Conservation (phyloP, 2,888 invertebrate genomes). For the Ametastegia equiseti region DNA sequence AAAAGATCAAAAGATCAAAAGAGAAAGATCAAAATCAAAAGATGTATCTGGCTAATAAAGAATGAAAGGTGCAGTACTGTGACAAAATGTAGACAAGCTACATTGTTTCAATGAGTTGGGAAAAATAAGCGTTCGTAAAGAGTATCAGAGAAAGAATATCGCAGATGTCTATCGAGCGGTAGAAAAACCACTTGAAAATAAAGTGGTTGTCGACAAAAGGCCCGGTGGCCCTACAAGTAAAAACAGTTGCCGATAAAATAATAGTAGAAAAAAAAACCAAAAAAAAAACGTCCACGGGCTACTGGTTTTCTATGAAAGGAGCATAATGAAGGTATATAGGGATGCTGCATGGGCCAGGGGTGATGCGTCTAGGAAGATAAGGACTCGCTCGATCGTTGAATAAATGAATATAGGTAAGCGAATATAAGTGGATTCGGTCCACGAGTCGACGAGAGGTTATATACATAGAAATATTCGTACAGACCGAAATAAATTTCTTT, state of each 20-base stretch:
- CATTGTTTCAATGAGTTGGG: conserved; percentile 15
- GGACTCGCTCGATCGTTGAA: conserved; percentile 35
- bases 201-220: conserved; percentile 66
- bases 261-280: no score
- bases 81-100: not conserved
- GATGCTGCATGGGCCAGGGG: conserved; percentile 35
- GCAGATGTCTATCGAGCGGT: conserved; percentile 68
- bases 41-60: not conserved
- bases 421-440: not conserved
- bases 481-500: conserved; percentile 9
- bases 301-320: conserved; percentile 45
- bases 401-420: conserved; percentile 26
- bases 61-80: not conserved
- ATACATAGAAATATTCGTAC: no score
- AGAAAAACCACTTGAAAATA: conserved; percentile 67
- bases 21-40: no score
- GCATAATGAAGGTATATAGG: conserved; percentile 14
- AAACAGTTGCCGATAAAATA: conserved; percentile 71
- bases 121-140: not conserved
- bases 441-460: not conserved
- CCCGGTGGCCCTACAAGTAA: conserved; percentile 61
- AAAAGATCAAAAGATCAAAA: no score
- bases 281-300: conserved; percentile 43
- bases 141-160: conserved; percentile 46
- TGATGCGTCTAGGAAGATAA: conserved; percentile 42